Evolutionary conservation across 2,888 invertebrate species (phyloP), one percentile per base, ranked within the genome.

Genomic region (Parasteatoda lunata): DNA sequence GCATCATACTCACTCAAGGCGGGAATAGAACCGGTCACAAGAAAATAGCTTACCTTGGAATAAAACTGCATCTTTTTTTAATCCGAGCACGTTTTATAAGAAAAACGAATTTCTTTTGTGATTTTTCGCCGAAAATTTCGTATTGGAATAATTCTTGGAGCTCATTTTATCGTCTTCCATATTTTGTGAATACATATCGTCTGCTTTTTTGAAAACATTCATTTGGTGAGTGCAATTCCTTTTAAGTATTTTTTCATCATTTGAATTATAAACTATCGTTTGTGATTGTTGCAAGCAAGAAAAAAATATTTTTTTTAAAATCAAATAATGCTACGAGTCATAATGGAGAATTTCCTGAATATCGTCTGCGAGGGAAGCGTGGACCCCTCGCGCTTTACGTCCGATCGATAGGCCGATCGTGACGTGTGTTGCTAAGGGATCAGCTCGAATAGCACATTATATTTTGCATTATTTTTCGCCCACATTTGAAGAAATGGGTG

Each of bases 361-460:
- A 54, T 8, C 30, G 59, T 13, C 13, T 49, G 65, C 49, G 77
- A 51, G 77, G 59, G 77, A 68, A 54, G 69, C 54, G 68, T 45
- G 51, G 52, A 59, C 59, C 64, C 30, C 59, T 52, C 54, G 69
- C 68, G 77, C 11, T 7, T 8, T 30, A 7, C 6, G 9, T 30
- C 13, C 77, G 77, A 78, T 78, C 77, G 77, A 78, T 78, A 78
- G 51, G n/a, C 8, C 9, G 66, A 30, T 30, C 66, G 77, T 78
- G 77, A 78, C 69, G 77, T 78, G 77, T 70, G 77, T 78, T 78
- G 77, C 77, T 78, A 78, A 54, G 77, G 77, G 77, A 69, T 45
- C 47, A 59, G 77, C 59, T 30, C 30, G 70, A 54, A 65, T 51
- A 65, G 68, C 51, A 65, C 51, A 66, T 30, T 68, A 76, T 65